Evolutionary conservation across 2,888 invertebrate genomes (phyloP), one percentile per base, ranked within the genome.

Genomic region (Cryptocephalus moraei): DNA sequence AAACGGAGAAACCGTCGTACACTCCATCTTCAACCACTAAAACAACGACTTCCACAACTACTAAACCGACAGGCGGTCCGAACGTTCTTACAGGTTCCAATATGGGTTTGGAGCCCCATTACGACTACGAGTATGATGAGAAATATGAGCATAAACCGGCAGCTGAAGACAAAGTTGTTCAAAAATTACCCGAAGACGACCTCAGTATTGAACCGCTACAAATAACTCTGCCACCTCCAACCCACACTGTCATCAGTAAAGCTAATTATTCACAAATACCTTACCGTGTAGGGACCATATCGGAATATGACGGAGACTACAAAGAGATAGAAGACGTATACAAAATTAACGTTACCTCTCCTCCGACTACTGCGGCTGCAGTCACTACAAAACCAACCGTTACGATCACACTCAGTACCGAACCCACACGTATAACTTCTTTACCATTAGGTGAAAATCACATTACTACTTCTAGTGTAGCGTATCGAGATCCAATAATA

Each of bases 391-490:
- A 51, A 38, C 41, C 36, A 43, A 36, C 4, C 12, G 12, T 12
- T 12, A 56, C 53, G 32, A 47, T 53, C 11, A 47, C 59, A 41
- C 57, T 56, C 32, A 53, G 47, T 41, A 49, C 51, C 9, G 54
- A 54, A 8, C 45, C 56, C 42, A 51, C 56, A 8, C 61, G 65
- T 54, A 67, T 70, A 22, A 71, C 72, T 8, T 72, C 72, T 4
- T 53, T 72, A 46, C 72, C 72, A 8, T 50, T 72, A 9, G 71
- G 71, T 6, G 69, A 70, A 45, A 70, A 69, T 49, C 70, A 71
- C 50, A 55, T 69, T 2, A 57, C 58, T 4, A 53, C 56, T 33
- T 48, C 58, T 9, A 53, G 54, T 36, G 45, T 39, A 34, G 53
- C 49, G 8, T 39, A 49, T 1, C 54, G 52, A 10, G 62, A 62